A percentile compares a stretch with the other conserved stretches of the same genome.
phyloP scores from a whole-genome alignment of 2,797 vertebrate species.

The Typhlichthys subterraneus region DNA sequence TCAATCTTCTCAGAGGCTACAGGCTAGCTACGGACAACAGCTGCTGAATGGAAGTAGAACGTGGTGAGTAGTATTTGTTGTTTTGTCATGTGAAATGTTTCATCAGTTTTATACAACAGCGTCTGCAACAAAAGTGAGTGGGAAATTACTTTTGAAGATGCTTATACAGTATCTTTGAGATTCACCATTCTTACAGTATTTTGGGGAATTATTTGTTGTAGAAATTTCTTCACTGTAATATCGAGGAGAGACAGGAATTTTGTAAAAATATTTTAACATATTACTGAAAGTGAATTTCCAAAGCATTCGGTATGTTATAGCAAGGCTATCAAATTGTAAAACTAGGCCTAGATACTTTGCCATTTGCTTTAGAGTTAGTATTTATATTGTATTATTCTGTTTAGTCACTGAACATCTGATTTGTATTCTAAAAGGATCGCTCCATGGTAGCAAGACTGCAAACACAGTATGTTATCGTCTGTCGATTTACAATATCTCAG shows the following conservation, averaged over 20 bases:
- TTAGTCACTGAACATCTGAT: too few relatives aligned
- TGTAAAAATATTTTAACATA: background rate
- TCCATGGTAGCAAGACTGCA: conserved; percentile 52
- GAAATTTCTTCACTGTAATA: background rate
- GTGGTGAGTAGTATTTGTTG: conserved; percentile 60
- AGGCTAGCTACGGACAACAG: conserved; percentile 6
- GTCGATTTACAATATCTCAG: conserved; percentile 35
- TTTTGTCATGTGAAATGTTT: background rate
- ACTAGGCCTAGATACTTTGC: background rate
- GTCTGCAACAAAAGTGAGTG: conserved; percentile 10
- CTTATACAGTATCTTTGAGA: background rate
- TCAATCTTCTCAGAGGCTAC: conserved; percentile 10
- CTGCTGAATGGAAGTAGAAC: conserved; percentile 34
- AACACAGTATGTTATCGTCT: conserved; percentile 35
- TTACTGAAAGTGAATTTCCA: background rate
- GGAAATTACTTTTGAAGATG: background rate
- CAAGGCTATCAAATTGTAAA: too few relatives aligned
- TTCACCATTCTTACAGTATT: background rate
- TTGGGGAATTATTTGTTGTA: background rate
- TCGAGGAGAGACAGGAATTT: too few relatives aligned
- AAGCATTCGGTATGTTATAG: background rate
- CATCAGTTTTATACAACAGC: background rate
- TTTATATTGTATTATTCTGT: background rate
- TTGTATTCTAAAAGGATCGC: conserved; percentile 5
- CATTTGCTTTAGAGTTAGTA: background rate